Base-by-base conservation (phyloP, 1,140 invertebrate species). In the Sycophila sp. region DNA sequence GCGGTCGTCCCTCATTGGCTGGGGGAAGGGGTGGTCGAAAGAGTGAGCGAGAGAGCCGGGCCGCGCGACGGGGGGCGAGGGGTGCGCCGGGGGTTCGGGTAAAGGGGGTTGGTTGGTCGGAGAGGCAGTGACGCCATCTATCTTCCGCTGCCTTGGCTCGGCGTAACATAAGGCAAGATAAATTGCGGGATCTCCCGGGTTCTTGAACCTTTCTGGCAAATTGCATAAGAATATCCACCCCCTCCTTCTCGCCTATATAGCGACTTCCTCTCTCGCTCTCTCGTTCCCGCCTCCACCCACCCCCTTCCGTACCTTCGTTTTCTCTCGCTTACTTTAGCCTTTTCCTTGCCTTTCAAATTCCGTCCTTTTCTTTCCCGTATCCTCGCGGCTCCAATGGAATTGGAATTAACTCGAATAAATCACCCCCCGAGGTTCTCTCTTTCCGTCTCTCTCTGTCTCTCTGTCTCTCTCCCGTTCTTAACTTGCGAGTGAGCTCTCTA, bases 201-300 rank as follows among this genome's bases (percentile, higher is more conserved):
- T 87, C 85, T 87, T 87, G 84, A 87, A 87, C 85, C 84, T 87
- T 87, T 87, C 85, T 86, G 85, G 85, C 85, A 87, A 87, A 87
- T 87, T 87, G 85, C 85, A 87, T 87, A 87, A 87, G 85, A 86
- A 86, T 86, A 86, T 86, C 85, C 84, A 85, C 79, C 79, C 77
- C 79, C 77, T 47, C 69, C 67, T 58, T 71, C n/a, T 68, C 60
- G 34, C 66, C 56, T 70, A 26, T 55, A 62, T 56, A 24, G 36
- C 26, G 8, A 38, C 30, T 38, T 34, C 62, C 49, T 40, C 34
- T 40, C 64, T 60, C 58, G 1, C 38, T 47, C 42, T 32, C 55
- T 32, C 55, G 49, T 38, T 66, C 64, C 51, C 58, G 53, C 64
- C 26, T 67, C 51, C 28, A n/a, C n/a, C 30, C 8, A 6, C 26